A percentile compares a stretch with the other conserved stretches of the same genome.
phyloP scores from a whole-genome alignment of 2,797 vertebrate genomes.

The Pteropus rufus region DNA sequence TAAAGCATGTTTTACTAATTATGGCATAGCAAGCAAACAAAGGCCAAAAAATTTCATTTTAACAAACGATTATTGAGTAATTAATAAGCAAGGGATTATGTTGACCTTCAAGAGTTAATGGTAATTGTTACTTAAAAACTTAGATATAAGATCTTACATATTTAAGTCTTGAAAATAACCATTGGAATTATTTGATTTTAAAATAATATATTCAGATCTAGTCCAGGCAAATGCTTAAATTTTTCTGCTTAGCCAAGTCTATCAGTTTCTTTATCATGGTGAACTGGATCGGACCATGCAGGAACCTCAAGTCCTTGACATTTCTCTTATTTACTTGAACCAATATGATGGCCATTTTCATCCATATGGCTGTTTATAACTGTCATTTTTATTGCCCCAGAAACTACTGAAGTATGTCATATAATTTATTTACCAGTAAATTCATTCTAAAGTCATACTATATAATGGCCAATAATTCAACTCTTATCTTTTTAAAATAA shows the following conservation, averaged over 20 bases:
- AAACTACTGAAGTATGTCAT: constrained; percentile 9
- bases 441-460: constrained; percentile 33
- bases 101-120: not conserved
- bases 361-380: not conserved
- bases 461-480: not conserved
- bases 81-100: not conserved
- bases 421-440: not conserved
- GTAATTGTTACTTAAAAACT: not conserved
- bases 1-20: constrained; percentile 26
- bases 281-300: not conserved
- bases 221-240: not conserved
- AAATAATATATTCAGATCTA: not conserved
- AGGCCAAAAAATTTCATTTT: not conserved
- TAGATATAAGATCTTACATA: not conserved
- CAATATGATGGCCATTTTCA: not conserved
- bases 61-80: not conserved
- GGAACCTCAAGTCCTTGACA: not conserved
- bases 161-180: not conserved
- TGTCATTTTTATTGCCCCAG: not conserved
- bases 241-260: not conserved
- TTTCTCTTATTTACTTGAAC: not conserved
- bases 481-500: not conserved
- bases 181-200: not conserved
- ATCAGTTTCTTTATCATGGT: not conserved
- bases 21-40: not conserved